A percentile compares a stretch with the other conserved stretches of the same genome.
Evolutionary conservation across 2,888 invertebrate species (phyloP).

Genomic region (Erebia palarica): DNA sequence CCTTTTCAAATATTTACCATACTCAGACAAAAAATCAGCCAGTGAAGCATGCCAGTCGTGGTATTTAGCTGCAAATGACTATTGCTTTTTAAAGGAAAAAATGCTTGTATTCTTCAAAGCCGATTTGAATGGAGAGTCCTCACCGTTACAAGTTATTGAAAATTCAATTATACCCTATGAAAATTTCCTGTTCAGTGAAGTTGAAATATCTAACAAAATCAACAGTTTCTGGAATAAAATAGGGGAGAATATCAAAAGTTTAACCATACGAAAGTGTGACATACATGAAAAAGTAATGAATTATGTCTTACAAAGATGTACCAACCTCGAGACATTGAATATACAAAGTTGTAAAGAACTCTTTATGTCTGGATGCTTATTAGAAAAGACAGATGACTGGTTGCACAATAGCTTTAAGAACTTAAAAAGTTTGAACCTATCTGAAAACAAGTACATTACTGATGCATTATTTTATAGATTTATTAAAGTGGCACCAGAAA

Average conservation of each 20-base stretch:
- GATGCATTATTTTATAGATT: slow-evolving; percentile 88
- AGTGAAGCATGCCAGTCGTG: slow-evolving; percentile 85
- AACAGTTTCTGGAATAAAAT: slow-evolving; percentile 82
- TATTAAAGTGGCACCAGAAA: slow-evolving; percentile 80
- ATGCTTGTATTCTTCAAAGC: slow-evolving; percentile 74
- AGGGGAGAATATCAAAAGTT: slow-evolving; percentile 80
- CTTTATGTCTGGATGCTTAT: slow-evolving; percentile 87
- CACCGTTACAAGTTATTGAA: slow-evolving; percentile 67
- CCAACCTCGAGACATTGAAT: slow-evolving; percentile 81
- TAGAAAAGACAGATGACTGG: slow-evolving; percentile 83
- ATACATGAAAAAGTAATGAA: slow-evolving; percentile 85
- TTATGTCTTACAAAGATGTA: slow-evolving; percentile 80
- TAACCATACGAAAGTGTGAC: slow-evolving; percentile 84
- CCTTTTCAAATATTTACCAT: slow-evolving; percentile 84
- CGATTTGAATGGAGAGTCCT: slow-evolving; percentile 63
- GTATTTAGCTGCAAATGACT: slow-evolving; percentile 86
- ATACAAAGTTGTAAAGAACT: slow-evolving; percentile 86
- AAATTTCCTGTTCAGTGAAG: slow-evolving; percentile 79
- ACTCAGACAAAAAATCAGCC: slow-evolving; percentile 85
- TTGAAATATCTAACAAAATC: slow-evolving; percentile 77
- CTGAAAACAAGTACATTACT: slow-evolving; percentile 87
- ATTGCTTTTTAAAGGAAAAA: slow-evolving; percentile 80
- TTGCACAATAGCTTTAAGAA: slow-evolving; percentile 71
- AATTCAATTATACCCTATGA: slow-evolving; percentile 69
- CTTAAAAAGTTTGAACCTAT: slow-evolving; percentile 83